Evolutionary conservation across 2,797 vertebrate genomes (phyloP), one percentile per base, ranked within the genome.

Genomic region (Lindbergichthys nudifrons): DNA sequence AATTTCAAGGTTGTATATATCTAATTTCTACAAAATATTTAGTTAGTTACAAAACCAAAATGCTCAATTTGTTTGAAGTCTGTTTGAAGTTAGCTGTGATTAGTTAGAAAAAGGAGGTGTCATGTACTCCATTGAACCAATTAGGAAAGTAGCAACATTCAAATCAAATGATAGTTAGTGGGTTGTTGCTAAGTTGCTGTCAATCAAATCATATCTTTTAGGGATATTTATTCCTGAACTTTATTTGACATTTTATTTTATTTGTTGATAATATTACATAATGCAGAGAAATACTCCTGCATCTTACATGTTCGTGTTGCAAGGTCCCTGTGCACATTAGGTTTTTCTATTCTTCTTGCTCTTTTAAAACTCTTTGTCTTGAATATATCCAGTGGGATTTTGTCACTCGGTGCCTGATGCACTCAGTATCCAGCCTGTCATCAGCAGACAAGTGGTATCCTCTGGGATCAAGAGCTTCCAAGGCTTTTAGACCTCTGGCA

Each of bases 371-470:
- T 32, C 71, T 51, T 50, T 19, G 41, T 67, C 62, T 75, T 36
- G 56, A 56, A 48, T 79, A 1, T 73, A 64, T 75, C 65, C 51
- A 74, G 14, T 21, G 67, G 75, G 74, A 79, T 81, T 74, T 79
- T 77, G 67, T 83, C 65, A 71, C 69, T 73, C 66, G 75, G 26
- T 81, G 68, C 46, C 79, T 81, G 50, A 86, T 79, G 69, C 80
- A 70, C 65, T 79, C 47, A 18, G 65, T 74, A 74, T 85, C 68
- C 67, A 73, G 18, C 61, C 82, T 91, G 84, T 91, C 91, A 89
- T 88, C 89, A 73, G 78, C 14, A 85, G 83, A 81, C 85, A 88
- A 87, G 78, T 79, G 85, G 79, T 84, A 53, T 82, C 77, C 84
- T 83, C 65, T 77, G 79, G 73, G 83, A 90, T 85, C 80, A 85